Percentiles rank a stretch among this genome's conserved stretches.
Conservation (phyloP, 2,888 invertebrate genomes). For the Tuta absoluta region DNA sequence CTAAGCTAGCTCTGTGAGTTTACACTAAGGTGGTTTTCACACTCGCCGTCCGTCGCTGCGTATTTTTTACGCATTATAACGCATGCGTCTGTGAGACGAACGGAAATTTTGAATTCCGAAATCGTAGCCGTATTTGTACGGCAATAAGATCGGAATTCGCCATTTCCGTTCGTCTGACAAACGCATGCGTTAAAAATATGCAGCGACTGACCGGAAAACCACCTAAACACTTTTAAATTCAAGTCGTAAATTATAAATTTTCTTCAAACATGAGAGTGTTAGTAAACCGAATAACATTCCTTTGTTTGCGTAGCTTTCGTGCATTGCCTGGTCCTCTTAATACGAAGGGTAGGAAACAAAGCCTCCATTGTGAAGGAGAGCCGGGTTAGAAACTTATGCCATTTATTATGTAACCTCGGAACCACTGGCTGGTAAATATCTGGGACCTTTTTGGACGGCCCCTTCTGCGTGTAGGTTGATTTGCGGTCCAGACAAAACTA, state of each 20-base stretch:
- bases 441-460: constrained; percentile 28
- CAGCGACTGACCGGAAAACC: too few relatives aligned
- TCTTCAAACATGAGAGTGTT: neutral
- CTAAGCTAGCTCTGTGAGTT: too few relatives aligned
- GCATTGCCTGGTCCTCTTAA: constrained; percentile 28
- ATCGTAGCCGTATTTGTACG: too few relatives aligned
- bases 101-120: too few relatives aligned
- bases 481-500: constrained; percentile 15
- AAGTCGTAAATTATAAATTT: neutral
- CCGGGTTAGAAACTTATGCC: constrained; percentile 56
- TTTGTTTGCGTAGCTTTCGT: neutral
- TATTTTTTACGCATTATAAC: too few relatives aligned
- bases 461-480: neutral
- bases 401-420: constrained; percentile 57
- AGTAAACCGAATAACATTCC: neutral
- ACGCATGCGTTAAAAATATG: too few relatives aligned
- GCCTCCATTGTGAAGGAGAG: constrained; percentile 47
- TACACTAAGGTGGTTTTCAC: too few relatives aligned
- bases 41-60: too few relatives aligned
- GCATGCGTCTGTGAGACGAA: too few relatives aligned
- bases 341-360: constrained; percentile 44
- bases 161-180: too few relatives aligned
- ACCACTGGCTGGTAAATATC: constrained; percentile 55
- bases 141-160: too few relatives aligned
- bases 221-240: neutral